A percentile compares a stretch with the other conserved stretches of the same genome.
Conservation (phyloP, 2,113 vertebrate genomes). For the Spea bombifrons region DNA sequence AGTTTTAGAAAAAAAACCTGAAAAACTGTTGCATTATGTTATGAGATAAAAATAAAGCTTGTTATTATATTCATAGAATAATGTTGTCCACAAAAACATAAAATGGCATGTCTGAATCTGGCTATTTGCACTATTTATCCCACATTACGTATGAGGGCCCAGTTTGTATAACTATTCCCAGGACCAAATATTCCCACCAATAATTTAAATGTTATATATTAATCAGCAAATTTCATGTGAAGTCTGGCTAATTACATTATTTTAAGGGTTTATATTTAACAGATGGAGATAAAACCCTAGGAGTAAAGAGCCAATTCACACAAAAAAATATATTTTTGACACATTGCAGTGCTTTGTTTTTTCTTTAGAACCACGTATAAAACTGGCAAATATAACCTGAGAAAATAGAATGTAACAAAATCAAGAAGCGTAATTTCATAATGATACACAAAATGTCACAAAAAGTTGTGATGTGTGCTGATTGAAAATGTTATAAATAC, state of each 20-base stretch:
- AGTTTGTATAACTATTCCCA: background rate
- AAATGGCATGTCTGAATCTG: no score
- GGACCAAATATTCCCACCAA: background rate
- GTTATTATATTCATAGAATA: no score
- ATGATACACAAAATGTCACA: background rate
- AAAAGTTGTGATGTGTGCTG: constrained; percentile 3
- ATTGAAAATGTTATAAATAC: constrained; percentile 16
- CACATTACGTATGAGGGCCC: background rate
- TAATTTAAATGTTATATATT: background rate
- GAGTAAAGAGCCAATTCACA: background rate
- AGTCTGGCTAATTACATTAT: background rate
- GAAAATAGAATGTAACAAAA: background rate
- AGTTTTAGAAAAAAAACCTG: no score
- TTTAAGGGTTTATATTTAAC: background rate
- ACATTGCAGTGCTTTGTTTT: no score
- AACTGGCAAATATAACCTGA: no score
- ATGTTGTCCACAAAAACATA: no score
- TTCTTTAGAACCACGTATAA: no score
- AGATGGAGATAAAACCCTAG: background rate
- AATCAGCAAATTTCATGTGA: background rate
- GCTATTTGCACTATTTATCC: no score
- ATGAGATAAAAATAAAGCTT: no score
- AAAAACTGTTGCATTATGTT: no score
- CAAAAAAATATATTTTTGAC: no score
- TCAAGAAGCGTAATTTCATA: background rate